Conservation (phyloP, 2,888 invertebrate genomes). For the Stratiomys singularior region DNA sequence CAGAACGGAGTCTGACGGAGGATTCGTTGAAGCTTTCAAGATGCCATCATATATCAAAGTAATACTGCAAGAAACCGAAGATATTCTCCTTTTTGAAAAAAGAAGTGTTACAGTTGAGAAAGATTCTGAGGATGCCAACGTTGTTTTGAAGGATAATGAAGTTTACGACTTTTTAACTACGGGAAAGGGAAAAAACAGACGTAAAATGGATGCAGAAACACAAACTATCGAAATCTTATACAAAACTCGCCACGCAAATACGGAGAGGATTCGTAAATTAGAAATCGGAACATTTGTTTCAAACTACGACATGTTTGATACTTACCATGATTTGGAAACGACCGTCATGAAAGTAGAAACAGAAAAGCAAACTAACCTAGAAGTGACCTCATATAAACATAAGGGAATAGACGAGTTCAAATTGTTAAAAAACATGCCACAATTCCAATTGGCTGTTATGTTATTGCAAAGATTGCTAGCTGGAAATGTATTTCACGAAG, state of each 20-base stretch:
- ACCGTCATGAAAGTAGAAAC: constrained; percentile 57
- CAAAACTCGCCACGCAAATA: constrained; percentile 74
- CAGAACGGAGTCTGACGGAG: constrained; percentile 8
- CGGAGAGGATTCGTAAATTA: constrained; percentile 68
- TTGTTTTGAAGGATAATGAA: constrained; percentile 72
- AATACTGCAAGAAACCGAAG: constrained; percentile 75
- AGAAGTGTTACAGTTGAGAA: constrained; percentile 72
- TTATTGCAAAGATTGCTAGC: constrained; percentile 79
- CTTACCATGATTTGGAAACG: constrained; percentile 68
- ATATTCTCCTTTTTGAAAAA: constrained; percentile 72
- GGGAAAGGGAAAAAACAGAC: constrained; percentile 75
- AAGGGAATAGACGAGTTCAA: constrained; percentile 59
- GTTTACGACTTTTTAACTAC: constrained; percentile 74
- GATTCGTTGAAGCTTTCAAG: constrained; percentile 45
- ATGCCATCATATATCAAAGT: constrained; percentile 71
- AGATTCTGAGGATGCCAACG: constrained; percentile 69
- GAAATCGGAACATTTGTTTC: constrained; percentile 76
- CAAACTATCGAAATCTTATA: constrained; percentile 73
- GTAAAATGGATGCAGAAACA: constrained; percentile 74
- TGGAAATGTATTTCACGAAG: constrained; percentile 72
- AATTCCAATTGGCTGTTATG: constrained; percentile 73
- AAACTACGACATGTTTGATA: constrained; percentile 82
- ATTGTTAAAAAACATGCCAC: constrained; percentile 55
- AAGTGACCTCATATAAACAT: constrained; percentile 60
- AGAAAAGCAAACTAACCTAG: constrained; percentile 67